Base-by-base conservation (phyloP, 1,140 invertebrate species). In the Prorops nasuta region DNA sequence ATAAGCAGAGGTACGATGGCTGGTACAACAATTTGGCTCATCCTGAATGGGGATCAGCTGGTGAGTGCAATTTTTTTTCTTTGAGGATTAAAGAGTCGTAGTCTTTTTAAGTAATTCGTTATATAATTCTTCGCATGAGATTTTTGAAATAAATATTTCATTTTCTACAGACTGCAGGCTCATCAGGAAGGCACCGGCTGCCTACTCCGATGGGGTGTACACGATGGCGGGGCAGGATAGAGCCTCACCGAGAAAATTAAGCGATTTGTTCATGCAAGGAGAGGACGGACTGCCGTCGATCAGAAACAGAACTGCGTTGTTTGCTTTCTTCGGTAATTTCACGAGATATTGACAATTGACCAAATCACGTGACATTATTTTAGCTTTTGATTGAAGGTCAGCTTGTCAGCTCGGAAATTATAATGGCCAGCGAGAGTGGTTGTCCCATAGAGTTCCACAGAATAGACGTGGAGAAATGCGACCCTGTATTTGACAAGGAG, bases 21-120 rank as follows among this genome's bases (percentile, higher is more conserved):
- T 98, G 94, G 94, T 99, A 95, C 74, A 99, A 99, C 74, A 99
- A 98, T 79, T 82, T 97, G 64, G 94, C 91, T 3, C 94, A 97
- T 83, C 93, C 94, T 14, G 84, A 92, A 54, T 98, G 95, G 94
- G 96, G 96, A 48, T 88, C 94, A 39, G 87, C 92, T 54, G 94
- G 96, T 95, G 85, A 87, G 63, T 68, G n/a, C 37, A 14, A 10
- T 42, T 43, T 24, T 10, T 28, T 28, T 28, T 28, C 4, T 28
- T 28, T 10, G 24, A 28, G 4, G 4, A 28, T 28, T 28, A 4
- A 28, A 6, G 24, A 28, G 24, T 10, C 24, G 10, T 28, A n/a
- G n/a, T n/a, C n/a, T n/a, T n/a, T n/a, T n/a, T n/a, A n/a, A n/a
- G n/a, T n/a, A n/a, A n/a, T n/a, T n/a, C n/a, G n/a, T n/a, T n/a